These are phyloP conservation scores for Lophius piscatorius DNA, from an alignment of 2,113 vertebrate genomes.

Conservation along the genomic window DNA sequence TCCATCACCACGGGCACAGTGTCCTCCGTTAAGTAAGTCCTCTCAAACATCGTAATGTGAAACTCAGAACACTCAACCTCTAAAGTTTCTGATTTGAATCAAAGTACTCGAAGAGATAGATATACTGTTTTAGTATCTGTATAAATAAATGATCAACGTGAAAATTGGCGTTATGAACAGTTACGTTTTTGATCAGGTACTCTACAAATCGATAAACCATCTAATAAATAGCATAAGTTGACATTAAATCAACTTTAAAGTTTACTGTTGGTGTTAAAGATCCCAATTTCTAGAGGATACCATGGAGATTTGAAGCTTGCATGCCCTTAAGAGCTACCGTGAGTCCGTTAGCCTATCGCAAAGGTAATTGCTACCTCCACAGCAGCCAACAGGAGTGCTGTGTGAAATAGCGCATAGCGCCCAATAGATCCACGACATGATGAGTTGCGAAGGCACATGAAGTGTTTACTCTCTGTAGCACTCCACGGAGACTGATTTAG, in stretches of 20 bases:
- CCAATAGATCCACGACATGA: constrained; percentile 77
- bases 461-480: constrained; percentile 77
- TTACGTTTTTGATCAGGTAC: neutral
- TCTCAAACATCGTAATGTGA: neutral
- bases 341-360: constrained; percentile 75
- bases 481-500: constrained; percentile 77
- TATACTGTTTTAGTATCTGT: neutral
- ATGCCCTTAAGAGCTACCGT: constrained; percentile 74
- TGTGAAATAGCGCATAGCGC: constrained; percentile 78
- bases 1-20: constrained; percentile 99
- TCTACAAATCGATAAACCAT: constrained; percentile 1
- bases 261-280: constrained; percentile 49
- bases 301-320: constrained; percentile 62
- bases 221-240: constrained; percentile 20
- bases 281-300: constrained; percentile 52
- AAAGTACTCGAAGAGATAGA: neutral
- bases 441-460: constrained; percentile 77
- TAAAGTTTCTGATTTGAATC: neutral
- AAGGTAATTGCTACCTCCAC: constrained; percentile 78
- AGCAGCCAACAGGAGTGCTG: constrained; percentile 71
- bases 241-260: constrained; percentile 43
- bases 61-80: neutral
- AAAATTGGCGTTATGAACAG: too few species aligned
- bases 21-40: constrained; percentile 97
- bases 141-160: too few species aligned